Evolutionary conservation across 1,140 invertebrate genomes (phyloP).

Genomic region (Trichonephila inaurata): DNA sequence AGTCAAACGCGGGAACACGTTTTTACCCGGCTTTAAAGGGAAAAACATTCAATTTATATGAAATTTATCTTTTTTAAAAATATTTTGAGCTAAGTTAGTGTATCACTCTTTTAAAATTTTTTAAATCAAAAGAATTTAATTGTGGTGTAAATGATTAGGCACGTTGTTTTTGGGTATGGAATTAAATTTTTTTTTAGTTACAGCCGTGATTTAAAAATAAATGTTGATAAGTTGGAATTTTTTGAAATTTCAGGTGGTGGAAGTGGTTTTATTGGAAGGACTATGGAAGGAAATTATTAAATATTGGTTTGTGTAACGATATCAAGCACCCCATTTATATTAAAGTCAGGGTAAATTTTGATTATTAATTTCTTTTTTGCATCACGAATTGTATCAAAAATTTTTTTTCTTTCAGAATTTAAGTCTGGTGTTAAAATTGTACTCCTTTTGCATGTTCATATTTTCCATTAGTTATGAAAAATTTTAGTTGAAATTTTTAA

Average conservation of each 20-base stretch:
- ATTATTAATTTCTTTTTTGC: neutral
- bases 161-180: constrained; percentile 68
- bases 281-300: constrained; percentile 85
- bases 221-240: neutral
- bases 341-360: constrained; percentile 86
- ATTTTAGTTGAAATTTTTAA: no score
- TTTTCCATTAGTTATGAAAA: no score
- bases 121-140: no score
- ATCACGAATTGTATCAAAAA: no score
- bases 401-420: no score
- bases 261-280: constrained; percentile 92
- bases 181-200: neutral
- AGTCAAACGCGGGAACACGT: neutral
- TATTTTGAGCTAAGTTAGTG: no score
- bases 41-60: no score
- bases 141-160: constrained; percentile 5
- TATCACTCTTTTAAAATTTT: no score
- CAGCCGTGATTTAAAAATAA: neutral
- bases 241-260: constrained; percentile 88
- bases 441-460: no score
- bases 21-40: no score
- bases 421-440: no score
- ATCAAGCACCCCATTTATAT: constrained; percentile 88
- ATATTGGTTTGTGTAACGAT: constrained; percentile 88
- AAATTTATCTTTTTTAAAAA: no score